Conservation (phyloP, 2,888 invertebrate genomes). For the Amblyjoppa fuscipennis region DNA sequence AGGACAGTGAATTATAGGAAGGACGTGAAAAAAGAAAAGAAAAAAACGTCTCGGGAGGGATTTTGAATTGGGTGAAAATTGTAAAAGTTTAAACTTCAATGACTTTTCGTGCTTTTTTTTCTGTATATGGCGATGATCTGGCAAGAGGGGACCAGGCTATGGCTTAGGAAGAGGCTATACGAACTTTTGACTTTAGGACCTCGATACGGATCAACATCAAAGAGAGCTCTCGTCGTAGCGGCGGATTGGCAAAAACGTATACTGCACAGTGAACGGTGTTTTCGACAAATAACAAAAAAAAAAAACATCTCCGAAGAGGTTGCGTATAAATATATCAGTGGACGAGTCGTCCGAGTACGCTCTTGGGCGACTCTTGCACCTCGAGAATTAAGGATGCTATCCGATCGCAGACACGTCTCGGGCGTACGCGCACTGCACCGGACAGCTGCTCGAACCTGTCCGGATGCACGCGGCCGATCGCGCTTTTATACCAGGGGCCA, state of each 20-base stretch:
- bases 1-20: background rate
- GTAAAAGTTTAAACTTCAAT: background rate
- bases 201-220: background rate
- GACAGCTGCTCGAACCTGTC: conserved; percentile 55
- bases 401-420: conserved; percentile 60
- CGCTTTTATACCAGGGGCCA: conserved; percentile 34
- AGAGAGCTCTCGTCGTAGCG: background rate
- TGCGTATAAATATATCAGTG: conserved; percentile 8
- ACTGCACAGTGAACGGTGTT: background rate
- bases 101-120: background rate
- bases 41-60: background rate
- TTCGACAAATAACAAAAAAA: background rate
- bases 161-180: background rate
- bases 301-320: conserved; percentile 19
- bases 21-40: conserved; percentile 4
- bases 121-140: background rate
- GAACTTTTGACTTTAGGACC: background rate
- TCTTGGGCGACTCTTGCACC: conserved; percentile 10
- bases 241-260: background rate
- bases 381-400: conserved; percentile 55
- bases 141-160: background rate
- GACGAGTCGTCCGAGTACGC: conserved; percentile 21
- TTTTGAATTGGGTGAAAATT: conserved; percentile 5
- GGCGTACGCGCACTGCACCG: conserved; percentile 23
- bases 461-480: conserved; percentile 40